Evolutionary conservation across 2,113 vertebrate genomes (phyloP).

Genomic region (Redunca redunca): DNA sequence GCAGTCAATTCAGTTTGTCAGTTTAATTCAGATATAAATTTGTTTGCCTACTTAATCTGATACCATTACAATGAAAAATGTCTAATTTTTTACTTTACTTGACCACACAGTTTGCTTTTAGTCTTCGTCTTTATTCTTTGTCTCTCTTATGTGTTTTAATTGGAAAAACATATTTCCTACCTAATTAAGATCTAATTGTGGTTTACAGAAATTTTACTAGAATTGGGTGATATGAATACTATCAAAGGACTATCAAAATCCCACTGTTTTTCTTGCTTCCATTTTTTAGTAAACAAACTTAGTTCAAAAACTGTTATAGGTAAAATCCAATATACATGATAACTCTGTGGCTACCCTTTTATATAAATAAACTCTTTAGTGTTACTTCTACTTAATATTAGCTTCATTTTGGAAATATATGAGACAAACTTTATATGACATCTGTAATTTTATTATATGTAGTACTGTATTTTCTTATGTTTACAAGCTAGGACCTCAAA

Average conservation of each 20-base stretch:
- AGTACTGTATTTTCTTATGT: not conserved
- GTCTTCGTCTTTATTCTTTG: not conserved
- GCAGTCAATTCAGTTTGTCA: not conserved
- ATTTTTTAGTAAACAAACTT: not conserved
- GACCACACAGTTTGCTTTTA: not conserved
- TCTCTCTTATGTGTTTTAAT: not conserved
- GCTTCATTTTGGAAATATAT: not conserved
- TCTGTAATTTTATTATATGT: not conserved
- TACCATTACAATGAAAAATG: not conserved
- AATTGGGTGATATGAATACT: not conserved
- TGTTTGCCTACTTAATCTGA: not conserved
- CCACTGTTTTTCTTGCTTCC: not conserved
- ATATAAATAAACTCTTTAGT: not conserved
- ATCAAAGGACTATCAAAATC: not conserved
- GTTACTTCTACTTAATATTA: not conserved
- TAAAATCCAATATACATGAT: not conserved
- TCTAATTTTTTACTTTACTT: not conserved
- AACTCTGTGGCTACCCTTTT: not conserved
- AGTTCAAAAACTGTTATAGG: not conserved
- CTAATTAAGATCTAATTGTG: not conserved
- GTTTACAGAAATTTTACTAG: not conserved
- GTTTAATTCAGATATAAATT: not conserved
- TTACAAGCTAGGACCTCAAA: not conserved
- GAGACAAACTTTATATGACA: not conserved
- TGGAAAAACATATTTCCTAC: slow-evolving; percentile 1